Evolutionary conservation across 1,140 invertebrate species (phyloP).

Genomic region (Zaprionus ornatus): DNA sequence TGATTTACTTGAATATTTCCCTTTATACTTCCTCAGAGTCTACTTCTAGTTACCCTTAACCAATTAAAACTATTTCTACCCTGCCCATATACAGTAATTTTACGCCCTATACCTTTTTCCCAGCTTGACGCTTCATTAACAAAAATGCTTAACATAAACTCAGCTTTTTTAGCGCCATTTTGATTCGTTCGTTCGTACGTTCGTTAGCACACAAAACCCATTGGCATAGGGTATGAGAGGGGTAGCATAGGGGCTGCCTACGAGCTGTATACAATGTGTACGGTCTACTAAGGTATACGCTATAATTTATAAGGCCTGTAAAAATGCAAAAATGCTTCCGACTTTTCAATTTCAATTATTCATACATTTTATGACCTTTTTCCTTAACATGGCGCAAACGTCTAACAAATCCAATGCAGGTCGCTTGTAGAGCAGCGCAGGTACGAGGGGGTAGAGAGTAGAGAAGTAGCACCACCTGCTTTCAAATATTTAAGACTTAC

Average conservation of each 20-base stretch:
- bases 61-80: not conserved
- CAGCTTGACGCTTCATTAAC: slow-evolving; percentile 60
- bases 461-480: slow-evolving; percentile 52
- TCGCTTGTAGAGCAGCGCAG: not conserved
- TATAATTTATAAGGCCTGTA: slow-evolving; percentile 39
- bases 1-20: not conserved
- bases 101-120: not conserved
- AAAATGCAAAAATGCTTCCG: slow-evolving; percentile 74
- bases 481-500: slow-evolving; percentile 80
- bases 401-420: slow-evolving; percentile 49
- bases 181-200: slow-evolving; percentile 33
- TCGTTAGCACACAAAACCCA: slow-evolving; percentile 1
- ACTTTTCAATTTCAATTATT: slow-evolving; percentile 82
- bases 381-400: slow-evolving; percentile 62
- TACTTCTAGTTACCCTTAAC: not conserved
- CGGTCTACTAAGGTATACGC: slow-evolving; percentile 2
- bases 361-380: slow-evolving; percentile 81
- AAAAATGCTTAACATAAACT: slow-evolving; percentile 79
- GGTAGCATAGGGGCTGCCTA: not conserved
- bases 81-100: not conserved
- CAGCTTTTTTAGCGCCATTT: slow-evolving; percentile 76
- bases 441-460: not conserved
- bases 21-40: not conserved
- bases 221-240: slow-evolving; percentile 1
- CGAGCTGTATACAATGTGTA: not conserved